Base-by-base conservation (phyloP, 2,797 vertebrate species). In the Gephyroberyx darwinii region DNA sequence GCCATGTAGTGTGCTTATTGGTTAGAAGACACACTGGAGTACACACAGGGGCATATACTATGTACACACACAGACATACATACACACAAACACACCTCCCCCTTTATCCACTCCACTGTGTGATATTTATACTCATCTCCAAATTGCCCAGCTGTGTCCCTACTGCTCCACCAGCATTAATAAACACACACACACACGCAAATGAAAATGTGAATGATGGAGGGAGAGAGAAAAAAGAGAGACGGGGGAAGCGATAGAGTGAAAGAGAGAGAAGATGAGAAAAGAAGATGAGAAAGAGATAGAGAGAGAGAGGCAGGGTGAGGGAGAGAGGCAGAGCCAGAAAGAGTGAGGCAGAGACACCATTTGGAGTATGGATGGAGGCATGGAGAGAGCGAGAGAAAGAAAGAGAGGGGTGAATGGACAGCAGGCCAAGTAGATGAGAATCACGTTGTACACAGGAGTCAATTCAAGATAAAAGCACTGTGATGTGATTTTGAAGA, bases 141-240 rank as follows among this genome's bases (percentile, higher is more conserved):
- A 76, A 84, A 84, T 83, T 80, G 57, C 81, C 83, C 80, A 86
- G 82, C 89, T 89, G 86, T 82, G 71, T 78, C 71, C 77, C 70
- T 45, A 61, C 39, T 70, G 71, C 78, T 81, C 69, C 77, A 85
- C 68, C 59, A 68, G 65, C 70, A 75, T 82, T 85, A 88, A 79
- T 82, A 62, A 70, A 84, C 41, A 73, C 65, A 65, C 33, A 35
- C 33, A 35, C 33, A 35, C 33, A 35, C 33, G 8, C 33, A 35
- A 65, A 51, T 78, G 65, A 26, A 26, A 26, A 26, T 26, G 26
- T 26, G 26, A 26, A 26, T 56, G 51, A 30, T 8, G 43, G 52
- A 8, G 48, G 13, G 50, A 59, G 54, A 77, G 19, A 20, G 50
- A 51, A n/a, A n/a, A n/a, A n/a, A n/a, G n/a, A n/a, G n/a, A n/a